Base-by-base conservation (phyloP, 2,797 vertebrate genomes). In the Astyanax mexicanus region DNA sequence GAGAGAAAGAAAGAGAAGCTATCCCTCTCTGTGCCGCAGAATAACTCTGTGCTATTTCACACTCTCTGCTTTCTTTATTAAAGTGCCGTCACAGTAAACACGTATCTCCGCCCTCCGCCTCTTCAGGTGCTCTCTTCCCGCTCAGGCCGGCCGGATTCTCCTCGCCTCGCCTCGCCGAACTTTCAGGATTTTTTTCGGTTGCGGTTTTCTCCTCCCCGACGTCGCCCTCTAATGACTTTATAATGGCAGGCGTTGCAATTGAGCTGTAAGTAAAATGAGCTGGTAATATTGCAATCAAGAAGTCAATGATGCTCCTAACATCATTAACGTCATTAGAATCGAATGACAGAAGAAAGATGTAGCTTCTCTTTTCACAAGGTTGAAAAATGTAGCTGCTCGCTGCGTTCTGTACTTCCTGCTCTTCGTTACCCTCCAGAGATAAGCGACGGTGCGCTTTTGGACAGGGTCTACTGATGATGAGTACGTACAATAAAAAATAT, bases 11-110 rank as follows among this genome's bases (percentile, higher is more conserved):
- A 72, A 54, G 78, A 73, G 80, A 80, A 79, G 52, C 80, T 70
- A 83, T 83, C 60, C 51, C 78, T 74, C 86, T 83, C 83, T 90
- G 87, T 89, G 91, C 81, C 86, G 83, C 86, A 89, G 85, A 92
- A 89, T 88, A 89, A 89, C 88, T 90, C 88, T 67, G 73, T 74
- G 89, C 84, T 88, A 93, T 93, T 93, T 94, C 92, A 93, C 92
- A 94, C 74, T 90, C 78, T 68, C 83, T 93, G 91, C 89, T 87
- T 92, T 92, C 92, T 93, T 89, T 92, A 93, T 93, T 91, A 93
- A 91, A 93, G 86, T 78, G 32, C 86, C 85, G 88, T 91, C 89
- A 88, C 90, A 88, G 89, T 88, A 90, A 92, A 92, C 90, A 91
- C 80, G 86, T 79, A 83, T 69, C 81, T 77, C 79, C 84, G 66